Conservation (phyloP, 2,888 invertebrate species). For the Tuberolachnus salignus region DNA sequence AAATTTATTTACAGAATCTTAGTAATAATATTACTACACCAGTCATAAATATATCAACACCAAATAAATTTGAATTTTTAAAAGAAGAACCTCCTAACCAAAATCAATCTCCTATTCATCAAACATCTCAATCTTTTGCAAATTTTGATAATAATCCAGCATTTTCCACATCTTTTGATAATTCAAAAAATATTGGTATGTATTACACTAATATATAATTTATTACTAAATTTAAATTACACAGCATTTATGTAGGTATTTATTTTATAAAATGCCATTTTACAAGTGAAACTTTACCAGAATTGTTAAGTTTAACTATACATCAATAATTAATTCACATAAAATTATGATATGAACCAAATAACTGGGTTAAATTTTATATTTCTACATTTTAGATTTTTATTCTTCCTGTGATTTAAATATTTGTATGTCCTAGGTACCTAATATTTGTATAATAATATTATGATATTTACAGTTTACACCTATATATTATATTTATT, state of each 20-base stretch:
- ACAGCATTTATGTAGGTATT: neutral
- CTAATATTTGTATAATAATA: too few species aligned
- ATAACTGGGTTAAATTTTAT: too few species aligned
- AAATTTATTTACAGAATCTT: slow-evolving; percentile 17
- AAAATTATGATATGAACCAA: too few species aligned
- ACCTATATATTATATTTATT: too few species aligned
- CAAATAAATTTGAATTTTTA: slow-evolving; percentile 45
- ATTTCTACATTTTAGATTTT: too few species aligned
- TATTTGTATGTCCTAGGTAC: too few species aligned
- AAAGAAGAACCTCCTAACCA: slow-evolving; percentile 26
- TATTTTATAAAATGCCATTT: neutral
- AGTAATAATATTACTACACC: slow-evolving; percentile 11
- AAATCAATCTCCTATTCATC: slow-evolving; percentile 59
- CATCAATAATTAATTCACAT: too few species aligned
- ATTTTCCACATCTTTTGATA: slow-evolving; percentile 65
- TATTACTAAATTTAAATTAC: neutral
- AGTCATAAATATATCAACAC: slow-evolving; percentile 40
- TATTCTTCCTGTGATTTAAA: too few species aligned
- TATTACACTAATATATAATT: neutral
- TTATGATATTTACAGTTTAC: too few species aligned
- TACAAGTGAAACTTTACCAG: neutral
- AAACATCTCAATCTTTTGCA: slow-evolving; percentile 67
- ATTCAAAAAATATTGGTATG: slow-evolving; percentile 50
- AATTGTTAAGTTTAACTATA: too few species aligned
- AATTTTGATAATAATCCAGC: slow-evolving; percentile 77